These are phyloP conservation scores for Lutjanus argentimaculatus DNA, from an alignment of 2,797 vertebrate species.

Conservation along the genomic window DNA sequence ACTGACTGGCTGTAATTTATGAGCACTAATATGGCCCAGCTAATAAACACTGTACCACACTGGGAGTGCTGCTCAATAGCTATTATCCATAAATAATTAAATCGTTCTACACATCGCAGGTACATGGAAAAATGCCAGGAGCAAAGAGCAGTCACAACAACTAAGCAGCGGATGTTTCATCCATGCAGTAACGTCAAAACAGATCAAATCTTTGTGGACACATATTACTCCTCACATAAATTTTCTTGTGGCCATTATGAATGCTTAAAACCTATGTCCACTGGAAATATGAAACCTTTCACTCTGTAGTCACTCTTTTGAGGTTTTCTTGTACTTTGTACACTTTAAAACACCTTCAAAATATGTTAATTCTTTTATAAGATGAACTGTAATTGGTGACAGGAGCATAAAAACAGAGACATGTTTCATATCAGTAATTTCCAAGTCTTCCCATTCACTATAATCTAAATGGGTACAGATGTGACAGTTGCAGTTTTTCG, in stretches of 20 bases:
- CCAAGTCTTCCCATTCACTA: too few relatives aligned
- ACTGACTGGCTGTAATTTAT: conserved; percentile 18
- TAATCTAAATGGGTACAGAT: too few relatives aligned
- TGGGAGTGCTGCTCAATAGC: conserved; percentile 25
- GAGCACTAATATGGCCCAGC: conserved; percentile 13
- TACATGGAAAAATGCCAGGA: conserved; percentile 30
- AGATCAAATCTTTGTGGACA: conserved; percentile 29
- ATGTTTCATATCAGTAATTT: too few relatives aligned
- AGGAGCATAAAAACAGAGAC: background rate
- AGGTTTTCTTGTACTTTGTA: conserved; percentile 15
- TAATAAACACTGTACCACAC: conserved; percentile 43
- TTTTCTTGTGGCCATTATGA: background rate
- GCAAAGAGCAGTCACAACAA: conserved; percentile 26
- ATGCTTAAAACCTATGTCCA: conserved; percentile 18
- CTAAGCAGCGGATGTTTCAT: conserved; percentile 28
- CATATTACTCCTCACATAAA: conserved; percentile 28
- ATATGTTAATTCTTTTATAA: background rate
- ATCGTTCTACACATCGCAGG: conserved; percentile 37
- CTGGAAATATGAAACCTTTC: conserved; percentile 22
- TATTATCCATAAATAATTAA: conserved; percentile 59
- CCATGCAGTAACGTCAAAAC: conserved; percentile 31
- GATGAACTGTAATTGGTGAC: background rate
- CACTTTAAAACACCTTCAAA: background rate
- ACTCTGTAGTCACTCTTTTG: conserved; percentile 10
- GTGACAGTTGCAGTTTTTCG: too few relatives aligned